These are phyloP conservation scores for Paramuricea clavata DNA, from an alignment of 92 coral and sea anemone species.

Conservation along the genomic window DNA sequence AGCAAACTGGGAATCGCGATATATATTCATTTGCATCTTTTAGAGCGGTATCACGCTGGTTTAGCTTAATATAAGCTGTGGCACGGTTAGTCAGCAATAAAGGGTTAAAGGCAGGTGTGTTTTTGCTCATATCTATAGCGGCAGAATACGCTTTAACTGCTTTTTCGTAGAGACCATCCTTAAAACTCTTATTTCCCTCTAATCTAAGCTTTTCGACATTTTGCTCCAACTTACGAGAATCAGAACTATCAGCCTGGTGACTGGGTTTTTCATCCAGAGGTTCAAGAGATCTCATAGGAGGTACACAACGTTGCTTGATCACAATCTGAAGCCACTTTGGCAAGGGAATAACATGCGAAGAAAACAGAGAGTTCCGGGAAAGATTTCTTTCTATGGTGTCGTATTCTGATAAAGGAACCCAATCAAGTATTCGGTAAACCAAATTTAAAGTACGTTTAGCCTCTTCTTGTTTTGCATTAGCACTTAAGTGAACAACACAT, in stretches of 20 bases:
- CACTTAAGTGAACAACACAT: slow-evolving; percentile 37
- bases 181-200: slow-evolving; percentile 40
- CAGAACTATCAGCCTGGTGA: neutral
- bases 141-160: too few species aligned
- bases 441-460: slow-evolving; percentile 32
- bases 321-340: slow-evolving; percentile 5
- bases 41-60: neutral
- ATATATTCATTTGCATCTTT: neutral
- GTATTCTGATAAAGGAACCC: neutral
- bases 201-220: too few species aligned
- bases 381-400: neutral
- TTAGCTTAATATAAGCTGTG: neutral
- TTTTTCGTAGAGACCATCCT: neutral
- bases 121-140: slow-evolving; percentile 6
- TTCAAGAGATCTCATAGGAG: neutral
- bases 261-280: neutral
- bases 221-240: neutral
- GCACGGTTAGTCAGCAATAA: neutral
- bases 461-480: slow-evolving; percentile 24
- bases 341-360: slow-evolving; percentile 35
- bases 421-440: neutral
- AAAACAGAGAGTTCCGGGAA: neutral
- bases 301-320: slow-evolving; percentile 19
- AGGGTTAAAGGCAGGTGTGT: neutral
- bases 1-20: too few species aligned